Evolutionary conservation across 1,140 invertebrate species (phyloP).

Genomic region (Drosophila seguyi): DNA sequence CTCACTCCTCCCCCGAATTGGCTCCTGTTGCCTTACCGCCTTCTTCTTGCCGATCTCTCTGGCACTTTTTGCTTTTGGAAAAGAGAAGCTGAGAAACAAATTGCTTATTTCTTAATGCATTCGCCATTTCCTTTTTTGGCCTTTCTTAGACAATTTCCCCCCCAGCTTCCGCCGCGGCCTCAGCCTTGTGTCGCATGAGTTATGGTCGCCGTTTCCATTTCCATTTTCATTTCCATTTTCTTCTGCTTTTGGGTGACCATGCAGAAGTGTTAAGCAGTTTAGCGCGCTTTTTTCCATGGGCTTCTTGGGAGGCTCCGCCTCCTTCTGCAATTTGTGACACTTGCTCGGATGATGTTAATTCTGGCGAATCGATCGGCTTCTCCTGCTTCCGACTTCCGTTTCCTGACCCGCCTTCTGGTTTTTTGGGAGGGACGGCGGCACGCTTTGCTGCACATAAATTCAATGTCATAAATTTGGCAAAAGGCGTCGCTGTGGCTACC

Average conservation of each 20-base stretch:
- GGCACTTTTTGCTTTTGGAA: slow-evolving; percentile 52
- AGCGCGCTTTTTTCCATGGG: slow-evolving; percentile 65
- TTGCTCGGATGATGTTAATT: slow-evolving; percentile 36
- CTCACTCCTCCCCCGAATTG: slow-evolving; percentile 50
- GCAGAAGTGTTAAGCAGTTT: slow-evolving; percentile 83
- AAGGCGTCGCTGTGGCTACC: slow-evolving; percentile 65
- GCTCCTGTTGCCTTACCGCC: slow-evolving; percentile 32
- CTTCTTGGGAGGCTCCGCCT: slow-evolving; percentile 22
- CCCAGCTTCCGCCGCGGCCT: background rate
- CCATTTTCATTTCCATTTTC: slow-evolving; percentile 50
- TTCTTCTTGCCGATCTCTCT: slow-evolving; percentile 27
- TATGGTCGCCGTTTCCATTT: slow-evolving; percentile 60
- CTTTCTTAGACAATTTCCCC: slow-evolving; percentile 71
- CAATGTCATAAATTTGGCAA: slow-evolving; percentile 74
- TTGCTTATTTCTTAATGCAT: slow-evolving; percentile 83
- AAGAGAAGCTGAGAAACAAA: slow-evolving; percentile 53
- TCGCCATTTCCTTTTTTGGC: slow-evolving; percentile 75
- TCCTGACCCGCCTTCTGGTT: slow-evolving; percentile 23
- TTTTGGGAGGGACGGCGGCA: slow-evolving; percentile 34
- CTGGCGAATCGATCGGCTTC: slow-evolving; percentile 17
- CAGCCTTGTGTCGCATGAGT: slow-evolving; percentile 55
- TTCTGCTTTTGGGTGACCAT: slow-evolving; percentile 62
- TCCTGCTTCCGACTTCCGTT: slow-evolving; percentile 8
- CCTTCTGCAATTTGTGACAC: slow-evolving; percentile 4
- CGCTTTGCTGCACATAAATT: slow-evolving; percentile 74